phyloP scores from a whole-genome alignment of 1,140 invertebrate genomes.

The silkworm (Bombyx mori) region ASM3026992v2 NC_085110.1:11568001-11568500 shows the following conservation, averaged over 20 bases:
- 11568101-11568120: conserved; percentile 69
- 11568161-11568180: conserved; percentile 71
- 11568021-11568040: conserved; percentile 63
- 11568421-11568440: no score
- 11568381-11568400: no score
- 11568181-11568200: conserved; percentile 70
- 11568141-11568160: conserved; percentile 66
- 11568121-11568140: conserved; percentile 68
- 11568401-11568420: no score
- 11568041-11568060: conserved; percentile 57
- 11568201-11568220: conserved; percentile 71
- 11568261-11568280: conserved; percentile 52
- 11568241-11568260: conserved; percentile 52
- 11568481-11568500: no score
- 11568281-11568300: conserved; percentile 51
- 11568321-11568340: conserved; percentile 22
- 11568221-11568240: conserved; percentile 71
- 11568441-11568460: no score
- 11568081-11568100: conserved; percentile 54
- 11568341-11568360: conserved; percentile 26
- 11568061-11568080: conserved; percentile 70
- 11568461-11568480: no score
- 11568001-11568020: conserved; percentile 10
- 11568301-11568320: conserved; percentile 62
- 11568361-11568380: no score